These are phyloP conservation scores for Noturus placidus DNA, from an alignment of 2,113 vertebrate species.

Conservation along the genomic window DNA sequence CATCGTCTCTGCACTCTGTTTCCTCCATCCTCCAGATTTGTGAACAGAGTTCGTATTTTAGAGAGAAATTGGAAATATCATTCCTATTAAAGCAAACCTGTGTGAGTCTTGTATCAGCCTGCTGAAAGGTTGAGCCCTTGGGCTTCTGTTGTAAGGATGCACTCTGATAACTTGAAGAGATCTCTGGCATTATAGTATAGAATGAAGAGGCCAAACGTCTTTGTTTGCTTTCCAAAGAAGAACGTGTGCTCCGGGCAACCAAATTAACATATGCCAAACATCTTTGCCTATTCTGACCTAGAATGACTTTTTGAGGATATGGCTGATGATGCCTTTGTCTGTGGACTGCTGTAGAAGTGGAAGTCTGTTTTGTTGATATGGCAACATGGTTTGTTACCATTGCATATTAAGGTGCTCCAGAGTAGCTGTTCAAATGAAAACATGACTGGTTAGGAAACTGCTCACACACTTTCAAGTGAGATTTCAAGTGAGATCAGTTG, in stretches of 20 bases:
- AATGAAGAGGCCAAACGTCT: not conserved
- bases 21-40: constrained; percentile 5
- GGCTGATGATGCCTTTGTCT: not conserved
- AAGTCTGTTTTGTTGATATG: constrained; percentile 17
- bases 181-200: constrained; percentile 22
- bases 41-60: not conserved
- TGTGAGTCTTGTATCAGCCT: constrained; percentile 55
- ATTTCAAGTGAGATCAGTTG: not conserved
- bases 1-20: not conserved
- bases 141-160: constrained; percentile 61
- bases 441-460: not conserved
- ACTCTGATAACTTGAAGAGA: constrained; percentile 30
- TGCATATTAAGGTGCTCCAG: not conserved
- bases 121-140: constrained; percentile 60
- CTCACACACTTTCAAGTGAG: not conserved
- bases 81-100: constrained; percentile 31
- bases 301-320: constrained; percentile 10
- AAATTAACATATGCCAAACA: constrained; percentile 7
- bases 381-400: not conserved
- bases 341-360: not conserved
- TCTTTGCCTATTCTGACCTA: constrained; percentile 3
- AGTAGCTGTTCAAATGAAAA: not conserved
- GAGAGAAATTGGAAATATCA: constrained; percentile 12
- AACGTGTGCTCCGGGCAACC: not conserved
- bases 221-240: not conserved